A percentile compares a stretch with the other conserved stretches of the same genome.
Evolutionary conservation across 2,888 invertebrate species (phyloP).

Genomic region (Mythimna albipuncta): DNA sequence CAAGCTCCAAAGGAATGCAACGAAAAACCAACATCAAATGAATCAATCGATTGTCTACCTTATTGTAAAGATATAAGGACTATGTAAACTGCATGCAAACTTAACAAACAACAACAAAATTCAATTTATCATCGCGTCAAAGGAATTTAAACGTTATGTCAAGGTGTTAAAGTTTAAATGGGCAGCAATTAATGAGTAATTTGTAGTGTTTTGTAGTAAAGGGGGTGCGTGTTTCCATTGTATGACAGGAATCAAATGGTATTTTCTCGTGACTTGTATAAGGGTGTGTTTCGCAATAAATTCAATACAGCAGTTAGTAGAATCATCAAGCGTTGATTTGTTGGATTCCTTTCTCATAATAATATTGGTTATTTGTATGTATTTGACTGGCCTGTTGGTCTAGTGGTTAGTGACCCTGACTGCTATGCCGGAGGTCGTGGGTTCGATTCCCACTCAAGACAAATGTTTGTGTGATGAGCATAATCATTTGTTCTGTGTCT

Average conservation of each 20-base stretch:
- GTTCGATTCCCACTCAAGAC: too few species aligned
- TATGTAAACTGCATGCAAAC: constrained; percentile 36
- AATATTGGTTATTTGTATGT: too few species aligned
- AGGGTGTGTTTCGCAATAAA: constrained; percentile 9
- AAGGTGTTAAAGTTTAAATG: constrained; percentile 76
- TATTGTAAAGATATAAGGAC: constrained; percentile 38
- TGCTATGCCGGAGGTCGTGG: too few species aligned
- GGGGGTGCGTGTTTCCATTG: constrained; percentile 74
- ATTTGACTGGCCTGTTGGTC: too few species aligned
- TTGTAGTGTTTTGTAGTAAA: constrained; percentile 70
- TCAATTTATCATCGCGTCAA: constrained; percentile 66
- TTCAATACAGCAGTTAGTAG: not conserved
- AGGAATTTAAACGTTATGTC: constrained; percentile 77
- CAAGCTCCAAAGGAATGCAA: constrained; percentile 73
- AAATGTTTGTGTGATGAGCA: too few species aligned
- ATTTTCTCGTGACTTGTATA: constrained; percentile 47
- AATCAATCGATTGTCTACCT: constrained; percentile 56
- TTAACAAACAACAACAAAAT: constrained; percentile 58
- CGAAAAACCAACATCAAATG: not conserved
- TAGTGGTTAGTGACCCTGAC: too few species aligned
- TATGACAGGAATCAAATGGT: constrained; percentile 63
- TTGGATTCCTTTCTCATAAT: too few species aligned
- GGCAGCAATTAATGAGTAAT: constrained; percentile 69
- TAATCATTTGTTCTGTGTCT: too few species aligned
- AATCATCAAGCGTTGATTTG: too few species aligned